Base-by-base conservation (phyloP, 2,797 vertebrate genomes). In the Bucorvus abyssinicus region DNA sequence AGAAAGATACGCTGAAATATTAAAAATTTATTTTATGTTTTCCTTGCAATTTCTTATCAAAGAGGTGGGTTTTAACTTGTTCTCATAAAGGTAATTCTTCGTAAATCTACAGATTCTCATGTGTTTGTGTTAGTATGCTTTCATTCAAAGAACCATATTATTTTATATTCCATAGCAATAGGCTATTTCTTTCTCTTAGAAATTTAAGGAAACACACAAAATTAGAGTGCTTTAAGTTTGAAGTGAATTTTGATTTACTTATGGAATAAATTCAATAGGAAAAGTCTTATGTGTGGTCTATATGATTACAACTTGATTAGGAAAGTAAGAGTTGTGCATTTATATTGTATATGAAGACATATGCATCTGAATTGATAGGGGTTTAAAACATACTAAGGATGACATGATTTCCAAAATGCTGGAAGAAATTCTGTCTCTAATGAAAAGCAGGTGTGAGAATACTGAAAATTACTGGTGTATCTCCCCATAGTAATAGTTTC, bases 1-100 rank as follows among this genome's bases (percentile, higher is more conserved):
- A n/a, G 68, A 84, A 53, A 95, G 76, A 70, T 78, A 94, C 3
- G 21, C 74, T 57, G 71, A 85, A 79, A 78, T 97, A 80, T n/a
- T 98, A 84, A 97, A 97, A 91, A 84, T 97, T 9, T 97, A 96
- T 61, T 97, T 97, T 56, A 40, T 97, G 23, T 98, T 97, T 95
- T 97, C 91, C 55, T 89, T 97, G 79, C 96, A 98, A 50, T 97
- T 97, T 86, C 95, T 97, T 67, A 36, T 96, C 75, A 95, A 86
- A 95, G 97, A 97, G 96, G 97, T 97, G 96, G 55, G 94, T 82
- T 61, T 87, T 90, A 67, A 77, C n/a, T 45, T 7, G 3, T 49
- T 86, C 16, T 27, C 8, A 50, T 75, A 60, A 63, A 47, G 8
- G 7, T 45, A 61, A 15, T 30, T 50, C 30, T 67, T 70, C 23